A percentile compares a stretch with the other conserved stretches of the same genome.
Evolutionary conservation across 2,797 vertebrate species (phyloP).

Genomic region (Danio kyathit): DNA sequence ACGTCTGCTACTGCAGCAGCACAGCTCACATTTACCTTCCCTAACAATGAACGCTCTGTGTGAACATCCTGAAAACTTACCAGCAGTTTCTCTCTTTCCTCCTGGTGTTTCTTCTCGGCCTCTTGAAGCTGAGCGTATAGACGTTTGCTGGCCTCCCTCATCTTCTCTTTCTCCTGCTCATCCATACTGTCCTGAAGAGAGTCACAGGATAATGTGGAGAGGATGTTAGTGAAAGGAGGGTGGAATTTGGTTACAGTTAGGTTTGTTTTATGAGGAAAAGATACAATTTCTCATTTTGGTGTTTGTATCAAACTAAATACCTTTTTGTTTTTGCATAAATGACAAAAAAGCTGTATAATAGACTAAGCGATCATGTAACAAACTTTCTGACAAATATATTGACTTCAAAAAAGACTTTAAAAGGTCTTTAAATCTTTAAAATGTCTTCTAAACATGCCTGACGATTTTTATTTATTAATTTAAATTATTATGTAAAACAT

Average conservation of each 20-base stretch:
- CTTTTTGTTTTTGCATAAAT: no score
- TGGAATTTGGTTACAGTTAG: no score
- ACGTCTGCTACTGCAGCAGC: constrained; percentile 7
- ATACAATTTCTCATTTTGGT: no score
- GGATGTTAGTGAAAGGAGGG: neutral
- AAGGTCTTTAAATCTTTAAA: no score
- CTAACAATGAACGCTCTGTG: neutral
- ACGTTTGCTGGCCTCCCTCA: constrained; percentile 84
- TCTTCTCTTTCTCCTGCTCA: constrained; percentile 80
- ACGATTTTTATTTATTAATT: no score
- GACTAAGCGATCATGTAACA: no score
- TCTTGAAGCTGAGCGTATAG: constrained; percentile 87
- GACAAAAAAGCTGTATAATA: no score
- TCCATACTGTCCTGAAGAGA: constrained; percentile 71
- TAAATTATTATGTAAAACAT: no score
- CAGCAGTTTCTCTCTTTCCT: constrained; percentile 85
- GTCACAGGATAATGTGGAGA: neutral
- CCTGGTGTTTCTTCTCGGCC: constrained; percentile 83
- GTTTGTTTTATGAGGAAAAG: neutral
- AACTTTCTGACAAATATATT: no score
- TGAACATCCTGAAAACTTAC: constrained; percentile 68
- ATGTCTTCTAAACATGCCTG: no score
- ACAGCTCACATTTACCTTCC: constrained; percentile 2
- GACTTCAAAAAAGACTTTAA: no score
- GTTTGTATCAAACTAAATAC: no score